These are phyloP conservation scores for Erynnis tages DNA, from an alignment of 2,888 invertebrate genomes.

Conservation along the genomic window DNA sequence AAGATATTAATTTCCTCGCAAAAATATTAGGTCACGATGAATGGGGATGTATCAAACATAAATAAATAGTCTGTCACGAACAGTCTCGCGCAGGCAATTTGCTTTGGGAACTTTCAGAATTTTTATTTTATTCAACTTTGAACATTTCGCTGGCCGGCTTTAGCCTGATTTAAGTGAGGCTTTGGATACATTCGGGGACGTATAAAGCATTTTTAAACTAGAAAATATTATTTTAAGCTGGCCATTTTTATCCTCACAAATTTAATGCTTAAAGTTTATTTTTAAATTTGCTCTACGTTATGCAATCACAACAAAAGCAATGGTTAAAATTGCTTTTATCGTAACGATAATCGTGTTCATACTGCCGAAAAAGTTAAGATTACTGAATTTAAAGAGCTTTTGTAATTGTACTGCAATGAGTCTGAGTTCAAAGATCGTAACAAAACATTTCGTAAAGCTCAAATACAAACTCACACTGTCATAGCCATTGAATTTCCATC, in stretches of 20 bases:
- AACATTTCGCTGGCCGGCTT: constrained; percentile 33
- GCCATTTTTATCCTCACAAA: constrained; percentile 17
- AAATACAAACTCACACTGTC: constrained; percentile 49
- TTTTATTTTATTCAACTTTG: constrained; percentile 36
- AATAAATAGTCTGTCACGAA: constrained; percentile 40
- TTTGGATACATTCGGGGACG: constrained; percentile 24
- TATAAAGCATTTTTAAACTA: constrained; percentile 27
- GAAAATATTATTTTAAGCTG: constrained; percentile 27
- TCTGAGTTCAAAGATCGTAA: neutral
- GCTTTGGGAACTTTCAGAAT: constrained; percentile 33
- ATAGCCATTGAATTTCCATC: constrained; percentile 64
- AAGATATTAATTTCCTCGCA: constrained; percentile 6
- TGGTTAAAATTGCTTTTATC: too few species aligned
- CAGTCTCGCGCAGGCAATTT: constrained; percentile 35
- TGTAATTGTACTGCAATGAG: neutral
- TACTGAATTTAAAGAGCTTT: constrained; percentile 1
- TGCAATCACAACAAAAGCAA: too few species aligned
- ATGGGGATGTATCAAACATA: constrained; percentile 34
- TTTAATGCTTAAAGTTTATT: neutral
- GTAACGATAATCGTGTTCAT: too few species aligned
- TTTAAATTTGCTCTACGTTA: too few species aligned
- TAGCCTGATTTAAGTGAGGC: constrained; percentile 28
- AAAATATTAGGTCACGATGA: constrained; percentile 15
- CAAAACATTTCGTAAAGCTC: constrained; percentile 34
- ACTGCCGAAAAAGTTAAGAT: too few species aligned